A percentile compares a stretch with the other conserved stretches of the same genome.
phyloP scores from a whole-genome alignment of 2,113 vertebrate genomes.

The Larimichthys crocea region DNA sequence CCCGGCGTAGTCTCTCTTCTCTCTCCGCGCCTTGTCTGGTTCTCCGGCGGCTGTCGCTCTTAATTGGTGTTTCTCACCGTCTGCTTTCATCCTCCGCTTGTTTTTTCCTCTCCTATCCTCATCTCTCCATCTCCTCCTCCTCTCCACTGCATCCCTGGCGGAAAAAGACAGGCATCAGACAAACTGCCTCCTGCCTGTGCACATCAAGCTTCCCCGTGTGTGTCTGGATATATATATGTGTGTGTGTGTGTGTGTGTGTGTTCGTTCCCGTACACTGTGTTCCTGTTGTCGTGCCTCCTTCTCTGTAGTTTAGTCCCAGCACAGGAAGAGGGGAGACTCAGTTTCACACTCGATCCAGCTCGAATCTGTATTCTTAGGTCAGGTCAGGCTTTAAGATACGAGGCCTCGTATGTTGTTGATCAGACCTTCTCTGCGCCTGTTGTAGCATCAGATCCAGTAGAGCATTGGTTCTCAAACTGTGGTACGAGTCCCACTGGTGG shows the following conservation, averaged over 20 bases:
- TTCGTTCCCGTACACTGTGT: conserved; percentile 54
- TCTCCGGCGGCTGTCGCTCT: conserved; percentile 72
- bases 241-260: conserved; percentile 22
- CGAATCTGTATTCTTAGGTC: neutral
- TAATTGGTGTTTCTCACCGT: conserved; percentile 75
- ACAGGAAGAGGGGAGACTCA: conserved; percentile 13
- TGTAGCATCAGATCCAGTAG: neutral
- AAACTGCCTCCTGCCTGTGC: conserved; percentile 46
- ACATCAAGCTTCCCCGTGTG: conserved; percentile 48
- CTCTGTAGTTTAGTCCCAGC: conserved; percentile 27
- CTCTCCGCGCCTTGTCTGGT: conserved; percentile 58
- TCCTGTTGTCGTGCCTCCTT: conserved; percentile 39
- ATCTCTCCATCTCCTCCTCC: conserved; percentile 33
- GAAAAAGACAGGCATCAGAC: conserved; percentile 72
- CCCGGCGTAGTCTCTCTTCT: conserved; percentile 38
- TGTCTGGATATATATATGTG: neutral
- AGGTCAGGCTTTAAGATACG: neutral
- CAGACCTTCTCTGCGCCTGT: neutral
- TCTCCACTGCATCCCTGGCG: conserved; percentile 51
- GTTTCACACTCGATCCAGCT: conserved; percentile 1
- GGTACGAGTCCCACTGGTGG: too few relatives aligned
- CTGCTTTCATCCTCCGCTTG: conserved; percentile 71
- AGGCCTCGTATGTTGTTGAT: too few relatives aligned
- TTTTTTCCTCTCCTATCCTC: conserved; percentile 10
- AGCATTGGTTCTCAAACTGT: neutral